Evolutionary conservation across 2,797 vertebrate genomes (phyloP).

Genomic region (Gymnocypris eckloni): DNA sequence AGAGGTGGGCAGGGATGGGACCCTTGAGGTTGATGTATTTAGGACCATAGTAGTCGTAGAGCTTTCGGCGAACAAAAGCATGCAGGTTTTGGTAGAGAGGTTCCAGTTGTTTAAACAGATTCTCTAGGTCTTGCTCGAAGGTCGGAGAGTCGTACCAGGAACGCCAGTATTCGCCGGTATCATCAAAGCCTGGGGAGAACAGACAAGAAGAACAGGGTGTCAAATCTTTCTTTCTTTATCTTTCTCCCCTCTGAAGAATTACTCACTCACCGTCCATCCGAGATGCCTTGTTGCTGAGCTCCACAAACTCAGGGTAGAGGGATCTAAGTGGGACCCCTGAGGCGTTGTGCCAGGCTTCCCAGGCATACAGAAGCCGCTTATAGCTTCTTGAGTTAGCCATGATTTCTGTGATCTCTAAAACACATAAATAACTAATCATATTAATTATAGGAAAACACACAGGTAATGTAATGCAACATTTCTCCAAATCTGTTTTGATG

Average conservation of each 20-base stretch:
- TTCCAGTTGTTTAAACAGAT: constrained; percentile 85
- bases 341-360: constrained; percentile 93
- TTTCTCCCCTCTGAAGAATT: background rate
- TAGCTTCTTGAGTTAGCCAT: constrained; percentile 92
- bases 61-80: constrained; percentile 90
- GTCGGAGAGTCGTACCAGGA: constrained; percentile 85
- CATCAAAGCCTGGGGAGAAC: constrained; percentile 77
- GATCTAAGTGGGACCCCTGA: constrained; percentile 83
- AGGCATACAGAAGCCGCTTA: constrained; percentile 86
- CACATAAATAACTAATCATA: constrained; percentile 18
- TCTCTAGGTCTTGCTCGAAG: constrained; percentile 86
- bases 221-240: background rate
- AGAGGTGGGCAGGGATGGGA: constrained; percentile 94
- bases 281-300: constrained; percentile 89
- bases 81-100: constrained; percentile 94
- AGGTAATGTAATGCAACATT: background rate
- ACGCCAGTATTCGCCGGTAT: constrained; percentile 93
- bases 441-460: background rate
- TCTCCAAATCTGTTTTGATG: background rate
- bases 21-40: constrained; percentile 95
- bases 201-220: background rate
- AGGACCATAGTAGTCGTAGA: constrained; percentile 87
- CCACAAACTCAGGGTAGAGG: constrained; percentile 83
- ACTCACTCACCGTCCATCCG: constrained; percentile 80
- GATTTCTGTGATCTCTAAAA: constrained; percentile 85